These are phyloP conservation scores for Oryzias woworae DNA, from an alignment of 2,113 vertebrate species.

Conservation along the genomic window DNA sequence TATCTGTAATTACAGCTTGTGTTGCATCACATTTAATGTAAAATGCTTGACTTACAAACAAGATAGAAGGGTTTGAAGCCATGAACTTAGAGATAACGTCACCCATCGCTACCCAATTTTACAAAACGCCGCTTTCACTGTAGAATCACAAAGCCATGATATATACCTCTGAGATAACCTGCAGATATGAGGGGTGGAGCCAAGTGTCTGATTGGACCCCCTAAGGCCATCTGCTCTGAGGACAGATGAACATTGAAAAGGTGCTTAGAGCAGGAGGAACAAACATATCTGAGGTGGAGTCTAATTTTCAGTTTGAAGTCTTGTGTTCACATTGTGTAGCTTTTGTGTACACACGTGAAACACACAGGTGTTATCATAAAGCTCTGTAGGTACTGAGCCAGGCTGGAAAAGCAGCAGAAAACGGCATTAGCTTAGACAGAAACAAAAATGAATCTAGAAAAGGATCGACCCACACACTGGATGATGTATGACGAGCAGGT, in stretches of 20 bases:
- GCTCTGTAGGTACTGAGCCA: conserved; percentile 10
- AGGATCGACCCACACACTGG: neutral
- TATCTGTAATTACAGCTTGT: too few relatives aligned
- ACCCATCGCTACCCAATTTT: too few relatives aligned
- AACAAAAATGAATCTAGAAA: neutral
- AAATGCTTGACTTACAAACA: too few relatives aligned
- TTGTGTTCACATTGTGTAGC: conserved; percentile 11
- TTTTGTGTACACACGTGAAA: conserved; percentile 2
- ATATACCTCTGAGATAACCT: too few relatives aligned
- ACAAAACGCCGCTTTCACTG: too few relatives aligned
- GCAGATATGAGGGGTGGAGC: too few relatives aligned
- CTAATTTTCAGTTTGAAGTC: conserved; percentile 6
- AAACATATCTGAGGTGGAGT: conserved; percentile 7
- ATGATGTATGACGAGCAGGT: neutral
- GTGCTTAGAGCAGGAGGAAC: neutral
- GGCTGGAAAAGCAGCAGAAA: neutral
- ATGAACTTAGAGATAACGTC: too few relatives aligned
- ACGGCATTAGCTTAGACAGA: neutral
- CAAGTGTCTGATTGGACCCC: too few relatives aligned
- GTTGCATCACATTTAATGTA: too few relatives aligned
- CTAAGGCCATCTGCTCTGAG: neutral
- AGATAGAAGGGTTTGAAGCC: too few relatives aligned
- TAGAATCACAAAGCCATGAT: too few relatives aligned
- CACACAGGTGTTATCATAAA: conserved; percentile 24
- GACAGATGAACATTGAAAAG: neutral